Conservation (phyloP, 2,888 invertebrate genomes). For the Leptinotarsa haldemani region DNA sequence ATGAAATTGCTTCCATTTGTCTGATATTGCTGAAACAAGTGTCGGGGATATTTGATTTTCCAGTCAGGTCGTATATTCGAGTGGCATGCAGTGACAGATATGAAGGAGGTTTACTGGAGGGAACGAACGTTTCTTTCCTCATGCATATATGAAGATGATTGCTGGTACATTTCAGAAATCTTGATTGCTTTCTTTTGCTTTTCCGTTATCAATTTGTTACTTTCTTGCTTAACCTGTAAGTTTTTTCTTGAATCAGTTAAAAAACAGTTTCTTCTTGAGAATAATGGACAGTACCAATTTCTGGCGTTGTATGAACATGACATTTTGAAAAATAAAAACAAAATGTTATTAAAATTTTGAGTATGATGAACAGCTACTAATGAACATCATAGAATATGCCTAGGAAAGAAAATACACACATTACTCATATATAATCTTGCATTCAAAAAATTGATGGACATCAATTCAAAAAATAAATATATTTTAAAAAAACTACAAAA, state of each 20-base stretch:
- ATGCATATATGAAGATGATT: constrained; percentile 1
- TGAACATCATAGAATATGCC: no score
- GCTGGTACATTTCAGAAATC: neutral
- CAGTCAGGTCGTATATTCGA: constrained; percentile 13
- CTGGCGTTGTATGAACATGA: no score
- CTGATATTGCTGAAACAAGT: constrained; percentile 20
- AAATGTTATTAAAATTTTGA: no score
- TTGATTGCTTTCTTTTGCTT: neutral
- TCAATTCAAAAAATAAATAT: no score
- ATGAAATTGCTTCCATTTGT: constrained; percentile 14
- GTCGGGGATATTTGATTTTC: constrained; percentile 18
- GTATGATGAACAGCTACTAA: no score
- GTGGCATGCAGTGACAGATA: neutral
- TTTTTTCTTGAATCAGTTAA: neutral
- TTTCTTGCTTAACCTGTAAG: neutral
- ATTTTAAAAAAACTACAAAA: no score
- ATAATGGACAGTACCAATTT: no score
- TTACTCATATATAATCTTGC: no score
- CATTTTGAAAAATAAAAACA: no score
- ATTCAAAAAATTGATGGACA: no score
- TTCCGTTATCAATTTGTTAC: neutral
- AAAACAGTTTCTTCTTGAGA: no score
- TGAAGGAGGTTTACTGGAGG: neutral
- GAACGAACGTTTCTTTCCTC: neutral
- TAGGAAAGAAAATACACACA: no score